Evolutionary conservation across 2,797 vertebrate genomes (phyloP).

Genomic region (Platyrinchus mystaceus): DNA sequence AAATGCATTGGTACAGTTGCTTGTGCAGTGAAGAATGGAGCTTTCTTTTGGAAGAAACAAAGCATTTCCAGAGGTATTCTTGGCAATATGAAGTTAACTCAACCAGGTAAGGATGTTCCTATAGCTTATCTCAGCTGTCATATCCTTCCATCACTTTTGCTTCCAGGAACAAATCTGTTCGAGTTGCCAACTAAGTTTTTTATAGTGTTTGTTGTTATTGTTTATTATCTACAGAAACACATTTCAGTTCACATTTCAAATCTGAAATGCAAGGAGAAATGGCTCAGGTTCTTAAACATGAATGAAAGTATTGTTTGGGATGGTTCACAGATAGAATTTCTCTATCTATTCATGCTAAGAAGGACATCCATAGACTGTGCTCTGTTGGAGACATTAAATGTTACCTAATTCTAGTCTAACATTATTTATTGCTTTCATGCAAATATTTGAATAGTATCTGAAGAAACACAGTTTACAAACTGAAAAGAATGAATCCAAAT

Average conservation of each 20-base stretch:
- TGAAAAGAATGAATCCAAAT: not conserved
- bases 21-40: not conserved
- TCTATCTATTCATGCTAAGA: not conserved
- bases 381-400: not conserved
- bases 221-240: conserved; percentile 18
- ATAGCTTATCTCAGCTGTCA: not conserved
- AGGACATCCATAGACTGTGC: not conserved
- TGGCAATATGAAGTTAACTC: not conserved
- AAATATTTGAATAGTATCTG: not conserved
- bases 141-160: not conserved
- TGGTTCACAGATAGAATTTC: not conserved
- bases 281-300: not conserved
- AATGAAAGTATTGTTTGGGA: not conserved
- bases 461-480: not conserved
- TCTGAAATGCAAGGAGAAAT: conserved; percentile 7
- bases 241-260: conserved; percentile 16
- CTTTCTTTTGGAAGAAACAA: not conserved
- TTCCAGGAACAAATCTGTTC: not conserved
- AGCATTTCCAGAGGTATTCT: not conserved
- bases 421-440: not conserved
- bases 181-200: not conserved
- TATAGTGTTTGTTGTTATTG: not conserved
- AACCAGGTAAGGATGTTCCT: not conserved
- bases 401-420: not conserved
- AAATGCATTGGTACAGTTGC: not conserved